Conservation (phyloP, 2,888 invertebrate species). For the Cephus runcator region DNA sequence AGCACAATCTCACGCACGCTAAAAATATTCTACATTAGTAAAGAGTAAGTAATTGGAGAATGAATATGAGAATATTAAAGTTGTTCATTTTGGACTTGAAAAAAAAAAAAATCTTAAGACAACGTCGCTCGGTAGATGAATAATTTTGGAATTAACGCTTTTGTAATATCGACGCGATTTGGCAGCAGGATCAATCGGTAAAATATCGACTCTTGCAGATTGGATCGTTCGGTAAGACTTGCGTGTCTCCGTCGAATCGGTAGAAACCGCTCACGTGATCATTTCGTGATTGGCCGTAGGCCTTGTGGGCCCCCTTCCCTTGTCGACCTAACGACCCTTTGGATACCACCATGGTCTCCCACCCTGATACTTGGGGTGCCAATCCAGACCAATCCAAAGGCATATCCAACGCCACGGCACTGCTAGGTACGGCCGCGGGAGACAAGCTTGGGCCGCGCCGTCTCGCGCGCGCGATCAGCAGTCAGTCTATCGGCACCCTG, state of each 20-base stretch:
- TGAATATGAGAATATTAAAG: too few species aligned
- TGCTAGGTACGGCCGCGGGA: neutral
- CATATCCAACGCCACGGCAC: neutral
- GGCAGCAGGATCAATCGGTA: neutral
- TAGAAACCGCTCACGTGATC: neutral
- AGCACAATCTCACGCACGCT: neutral
- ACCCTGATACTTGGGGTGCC: neutral
- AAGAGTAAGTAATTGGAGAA: neutral
- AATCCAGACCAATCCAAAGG: neutral
- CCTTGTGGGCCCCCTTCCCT: neutral
- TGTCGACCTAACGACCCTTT: neutral
- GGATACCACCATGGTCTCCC: neutral
- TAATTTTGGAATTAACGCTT: neutral
- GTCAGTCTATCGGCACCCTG: conserved; percentile 66
- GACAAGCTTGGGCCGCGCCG: neutral
- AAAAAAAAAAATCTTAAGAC: too few species aligned
- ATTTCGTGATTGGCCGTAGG: neutral
- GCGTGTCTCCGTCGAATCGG: neutral
- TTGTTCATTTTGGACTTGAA: too few species aligned
- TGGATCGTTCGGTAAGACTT: neutral
- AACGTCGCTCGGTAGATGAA: neutral
- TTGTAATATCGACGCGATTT: neutral
- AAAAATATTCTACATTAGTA: neutral
- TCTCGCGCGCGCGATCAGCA: neutral
- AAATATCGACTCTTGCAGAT: neutral